phyloP scores from a whole-genome alignment of 2,113 vertebrate genomes.

The Vulpes vulpes region DNA sequence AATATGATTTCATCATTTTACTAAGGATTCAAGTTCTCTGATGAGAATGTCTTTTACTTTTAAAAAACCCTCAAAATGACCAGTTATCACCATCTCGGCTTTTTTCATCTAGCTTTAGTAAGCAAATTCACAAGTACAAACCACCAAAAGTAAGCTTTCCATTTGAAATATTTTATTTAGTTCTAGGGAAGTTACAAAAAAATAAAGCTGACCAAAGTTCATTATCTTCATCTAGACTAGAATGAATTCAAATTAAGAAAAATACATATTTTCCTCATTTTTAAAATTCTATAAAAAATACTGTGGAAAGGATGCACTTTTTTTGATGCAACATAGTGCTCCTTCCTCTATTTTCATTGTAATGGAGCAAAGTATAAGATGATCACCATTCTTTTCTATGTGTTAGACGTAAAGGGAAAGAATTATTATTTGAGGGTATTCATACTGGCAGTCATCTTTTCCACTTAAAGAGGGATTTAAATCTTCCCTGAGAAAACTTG shows the following conservation, averaged over 20 bases:
- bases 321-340: background rate
- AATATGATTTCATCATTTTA: background rate
- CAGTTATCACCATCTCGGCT: background rate
- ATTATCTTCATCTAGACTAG: constrained; percentile 88
- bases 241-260: constrained; percentile 89
- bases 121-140: background rate
- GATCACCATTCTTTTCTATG: background rate
- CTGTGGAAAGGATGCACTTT: background rate
- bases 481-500: background rate
- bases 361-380: background rate
- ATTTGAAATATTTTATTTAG: background rate
- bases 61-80: background rate
- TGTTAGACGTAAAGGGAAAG: background rate
- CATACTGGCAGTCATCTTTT: background rate
- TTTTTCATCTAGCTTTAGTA: background rate
- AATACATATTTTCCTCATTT: constrained; percentile 66
- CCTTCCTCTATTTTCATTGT: background rate
- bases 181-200: background rate
- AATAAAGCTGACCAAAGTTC: constrained; percentile 88
- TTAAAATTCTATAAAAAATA: background rate
- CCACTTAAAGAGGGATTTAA: background rate
- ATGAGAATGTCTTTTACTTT: background rate
- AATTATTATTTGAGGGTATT: background rate
- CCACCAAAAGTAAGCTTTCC: background rate
- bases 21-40: background rate